Conservation (phyloP, 2,113 vertebrate genomes). For the Columba livia region DNA sequence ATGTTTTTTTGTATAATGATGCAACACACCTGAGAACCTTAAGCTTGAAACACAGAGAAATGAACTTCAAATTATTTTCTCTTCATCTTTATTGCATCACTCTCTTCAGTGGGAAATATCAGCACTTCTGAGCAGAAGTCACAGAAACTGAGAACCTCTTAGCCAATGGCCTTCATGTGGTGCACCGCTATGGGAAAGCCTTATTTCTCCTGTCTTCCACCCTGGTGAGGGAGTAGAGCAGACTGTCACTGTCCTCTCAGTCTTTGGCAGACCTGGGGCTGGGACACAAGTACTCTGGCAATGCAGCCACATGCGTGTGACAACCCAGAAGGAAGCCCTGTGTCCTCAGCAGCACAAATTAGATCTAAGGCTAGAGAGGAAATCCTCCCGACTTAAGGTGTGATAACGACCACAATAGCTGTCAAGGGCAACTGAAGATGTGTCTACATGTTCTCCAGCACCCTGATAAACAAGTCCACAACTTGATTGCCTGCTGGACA, state of each 20-base stretch:
- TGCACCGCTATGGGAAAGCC: not conserved
- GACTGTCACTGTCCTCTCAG: not conserved
- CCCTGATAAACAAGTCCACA: not conserved
- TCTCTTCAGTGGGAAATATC: not conserved
- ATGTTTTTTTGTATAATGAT: not conserved
- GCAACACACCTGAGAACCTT: not conserved
- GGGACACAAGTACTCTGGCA: rapidly evolving
- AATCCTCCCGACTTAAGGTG: rapidly evolving
- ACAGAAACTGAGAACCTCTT: not conserved
- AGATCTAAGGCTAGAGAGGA: not conserved
- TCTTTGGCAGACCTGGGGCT: not conserved
- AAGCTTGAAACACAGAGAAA: not conserved
- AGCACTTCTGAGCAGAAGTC: not conserved
- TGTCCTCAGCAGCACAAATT: not conserved
- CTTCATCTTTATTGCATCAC: not conserved
- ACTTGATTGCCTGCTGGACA: not conserved
- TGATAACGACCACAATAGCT: not conserved
- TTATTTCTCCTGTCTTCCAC: not conserved
- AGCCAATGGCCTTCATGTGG: not conserved
- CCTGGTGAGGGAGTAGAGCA: not conserved
- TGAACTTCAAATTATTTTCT: not conserved
- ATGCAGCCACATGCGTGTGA: not conserved
- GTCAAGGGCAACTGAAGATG: not conserved
- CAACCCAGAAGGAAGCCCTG: not conserved
- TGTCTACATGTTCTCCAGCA: not conserved